Evolutionary conservation across 2,113 vertebrate genomes (phyloP).

Genomic region (Triplophysa siluroides): DNA sequence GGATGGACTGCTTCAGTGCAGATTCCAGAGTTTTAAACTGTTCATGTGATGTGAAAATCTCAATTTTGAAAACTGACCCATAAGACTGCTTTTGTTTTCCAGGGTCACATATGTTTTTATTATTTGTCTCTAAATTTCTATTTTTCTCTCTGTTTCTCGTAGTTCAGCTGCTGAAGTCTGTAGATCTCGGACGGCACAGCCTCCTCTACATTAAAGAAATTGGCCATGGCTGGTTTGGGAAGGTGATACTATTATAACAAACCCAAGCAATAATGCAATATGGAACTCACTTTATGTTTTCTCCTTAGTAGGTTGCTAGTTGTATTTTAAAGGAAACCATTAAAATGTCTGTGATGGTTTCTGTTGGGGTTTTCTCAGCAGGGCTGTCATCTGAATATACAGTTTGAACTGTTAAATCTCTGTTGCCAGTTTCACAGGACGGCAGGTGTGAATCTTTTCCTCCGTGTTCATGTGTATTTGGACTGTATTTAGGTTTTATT

Average conservation of each 20-base stretch:
- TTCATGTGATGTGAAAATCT: too few relatives aligned
- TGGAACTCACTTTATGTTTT: not conserved
- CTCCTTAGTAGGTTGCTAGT: not conserved
- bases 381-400: not conserved
- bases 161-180: conserved; percentile 91
- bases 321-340: too few relatives aligned
- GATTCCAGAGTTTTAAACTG: too few relatives aligned
- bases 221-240: conserved; percentile 95
- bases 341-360: too few relatives aligned
- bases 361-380: too few relatives aligned
- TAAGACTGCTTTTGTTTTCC: too few relatives aligned
- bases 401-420: conserved; percentile 27
- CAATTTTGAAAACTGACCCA: too few relatives aligned
- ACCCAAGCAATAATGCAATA: not conserved
- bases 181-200: conserved; percentile 89
- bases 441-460: not conserved
- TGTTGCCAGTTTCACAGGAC: not conserved
- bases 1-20: too few relatives aligned
- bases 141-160: conserved; percentile 54
- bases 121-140: not conserved
- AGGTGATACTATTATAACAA: conserved; percentile 74
- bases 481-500: conserved; percentile 82
- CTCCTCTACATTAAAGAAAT: conserved; percentile 96
- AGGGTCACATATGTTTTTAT: not conserved
- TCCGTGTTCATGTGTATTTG: not conserved